These are phyloP conservation scores for Anastatus disparis DNA, from an alignment of 1,140 invertebrate genomes.

Conservation along the genomic window DNA sequence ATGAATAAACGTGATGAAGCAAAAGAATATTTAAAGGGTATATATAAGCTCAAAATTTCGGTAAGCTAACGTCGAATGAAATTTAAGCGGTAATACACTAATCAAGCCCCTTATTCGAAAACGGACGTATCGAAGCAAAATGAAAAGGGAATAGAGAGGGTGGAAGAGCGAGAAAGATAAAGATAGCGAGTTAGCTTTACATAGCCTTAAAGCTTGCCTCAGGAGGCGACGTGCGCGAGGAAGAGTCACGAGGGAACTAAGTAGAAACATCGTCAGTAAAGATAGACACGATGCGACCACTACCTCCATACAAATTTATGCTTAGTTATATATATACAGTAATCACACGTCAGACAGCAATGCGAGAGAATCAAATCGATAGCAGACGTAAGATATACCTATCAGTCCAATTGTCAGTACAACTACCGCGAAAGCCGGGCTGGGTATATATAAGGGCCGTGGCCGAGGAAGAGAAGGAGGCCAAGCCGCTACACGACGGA, in stretches of 20 bases:
- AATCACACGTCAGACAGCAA: constrained; percentile 60
- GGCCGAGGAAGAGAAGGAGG: constrained; percentile 46
- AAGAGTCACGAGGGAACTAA: not conserved
- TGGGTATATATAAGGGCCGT: not conserved
- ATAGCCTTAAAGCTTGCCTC: not conserved
- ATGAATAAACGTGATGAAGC: too few species aligned
- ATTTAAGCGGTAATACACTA: constrained; percentile 59
- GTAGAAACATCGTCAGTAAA: not conserved
- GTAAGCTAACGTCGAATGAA: not conserved
- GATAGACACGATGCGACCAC: not conserved
- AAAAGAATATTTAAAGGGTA: too few species aligned
- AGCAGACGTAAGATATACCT: constrained; percentile 67
- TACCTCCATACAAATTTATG: too few species aligned
- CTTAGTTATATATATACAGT: constrained; percentile 51
- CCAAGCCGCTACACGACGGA: constrained; percentile 32
- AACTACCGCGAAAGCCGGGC: constrained; percentile 58
- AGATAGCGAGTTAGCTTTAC: too few species aligned
- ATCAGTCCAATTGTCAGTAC: constrained; percentile 68
- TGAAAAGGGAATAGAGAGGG: constrained; percentile 36
- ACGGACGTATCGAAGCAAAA: constrained; percentile 57
- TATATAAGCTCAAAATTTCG: too few species aligned
- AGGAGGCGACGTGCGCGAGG: not conserved
- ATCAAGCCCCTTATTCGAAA: constrained; percentile 57
- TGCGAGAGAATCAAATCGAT: constrained; percentile 67
- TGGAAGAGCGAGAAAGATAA: too few species aligned